Base-by-base conservation (phyloP, 2,797 vertebrate genomes). In the Sebastes iracundus region DNA sequence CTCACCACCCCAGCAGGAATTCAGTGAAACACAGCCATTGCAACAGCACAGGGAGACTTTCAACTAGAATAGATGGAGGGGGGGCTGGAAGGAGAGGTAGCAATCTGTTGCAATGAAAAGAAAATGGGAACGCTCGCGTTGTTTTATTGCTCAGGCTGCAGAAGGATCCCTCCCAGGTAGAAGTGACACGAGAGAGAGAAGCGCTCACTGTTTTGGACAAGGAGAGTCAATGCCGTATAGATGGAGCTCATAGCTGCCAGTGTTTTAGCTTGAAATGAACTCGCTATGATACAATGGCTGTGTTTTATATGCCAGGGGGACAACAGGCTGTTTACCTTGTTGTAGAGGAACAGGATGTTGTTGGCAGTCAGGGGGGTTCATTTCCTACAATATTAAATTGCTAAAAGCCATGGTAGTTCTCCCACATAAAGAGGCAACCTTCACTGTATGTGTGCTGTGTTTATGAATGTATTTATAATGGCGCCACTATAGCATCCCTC, bases 281-380 rank as follows among this genome's bases (percentile, higher is more conserved):
- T 87, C 72, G 27, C 65, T 73, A 12, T 81, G 82, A 87, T 91
- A 84, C 84, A 86, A 58, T 75, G 58, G 73, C 81, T 73, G 67
- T 77, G 67, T 56, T 87, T 84, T 88, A 32, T 72, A 72, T 85
- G 89, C 91, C 88, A 76, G 79, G 32, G 82, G 87, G 84, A 86
- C 82, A 84, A 84, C 85, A 84, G 84, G 81, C 82, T 88, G 87
- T 92, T 92, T 91, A 90, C 86, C 67, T 87, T 89, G 79, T 87
- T 83, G 82, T 80, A 69, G 33, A 87, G 80, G 84, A 92, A 88
- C 74, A 83, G 78, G 80, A 89, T 87, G 85, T 73, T 86, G 72
- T 79, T 86, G 82, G 77, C 87, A 75, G 74, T 75, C 9, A 20
- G 49, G 60, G 25, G 72, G 73, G 42, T 85, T 90, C 72, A 89